Evolutionary conservation across 2,113 vertebrate species (phyloP).

Genomic region (Neotragus pygmaeus): DNA sequence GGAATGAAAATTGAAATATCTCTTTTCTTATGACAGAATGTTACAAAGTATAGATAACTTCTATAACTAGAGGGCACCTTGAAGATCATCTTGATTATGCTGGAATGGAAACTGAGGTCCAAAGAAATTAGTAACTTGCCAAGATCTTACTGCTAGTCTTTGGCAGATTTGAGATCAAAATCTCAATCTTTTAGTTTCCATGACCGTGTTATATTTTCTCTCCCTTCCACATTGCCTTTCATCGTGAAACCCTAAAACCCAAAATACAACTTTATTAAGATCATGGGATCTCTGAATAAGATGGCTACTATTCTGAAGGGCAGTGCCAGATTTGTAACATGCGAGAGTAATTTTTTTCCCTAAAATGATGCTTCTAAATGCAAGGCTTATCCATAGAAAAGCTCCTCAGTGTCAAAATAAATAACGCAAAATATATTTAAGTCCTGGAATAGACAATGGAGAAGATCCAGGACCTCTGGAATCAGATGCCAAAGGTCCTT

Average conservation of each 20-base stretch:
- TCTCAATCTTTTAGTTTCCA: background rate
- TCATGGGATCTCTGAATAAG: background rate
- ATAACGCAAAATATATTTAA: background rate
- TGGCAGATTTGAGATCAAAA: background rate
- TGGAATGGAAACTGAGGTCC: background rate
- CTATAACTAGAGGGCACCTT: background rate
- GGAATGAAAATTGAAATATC: background rate
- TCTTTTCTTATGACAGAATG: background rate
- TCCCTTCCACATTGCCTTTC: background rate
- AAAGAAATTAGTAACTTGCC: background rate
- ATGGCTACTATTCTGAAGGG: background rate
- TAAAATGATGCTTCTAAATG: constrained; percentile 32
- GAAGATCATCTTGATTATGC: background rate
- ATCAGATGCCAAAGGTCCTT: background rate
- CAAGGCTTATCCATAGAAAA: background rate
- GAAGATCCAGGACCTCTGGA: background rate
- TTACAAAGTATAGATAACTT: background rate
- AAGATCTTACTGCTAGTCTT: background rate
- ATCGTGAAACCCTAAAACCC: background rate
- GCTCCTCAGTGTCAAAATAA: background rate
- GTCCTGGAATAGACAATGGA: background rate
- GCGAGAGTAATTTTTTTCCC: background rate
- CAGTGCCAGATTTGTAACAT: background rate
- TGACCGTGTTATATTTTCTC: background rate
- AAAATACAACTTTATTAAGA: background rate